Conservation (phyloP, 2,888 invertebrate genomes). For the Netelia virgata region DNA sequence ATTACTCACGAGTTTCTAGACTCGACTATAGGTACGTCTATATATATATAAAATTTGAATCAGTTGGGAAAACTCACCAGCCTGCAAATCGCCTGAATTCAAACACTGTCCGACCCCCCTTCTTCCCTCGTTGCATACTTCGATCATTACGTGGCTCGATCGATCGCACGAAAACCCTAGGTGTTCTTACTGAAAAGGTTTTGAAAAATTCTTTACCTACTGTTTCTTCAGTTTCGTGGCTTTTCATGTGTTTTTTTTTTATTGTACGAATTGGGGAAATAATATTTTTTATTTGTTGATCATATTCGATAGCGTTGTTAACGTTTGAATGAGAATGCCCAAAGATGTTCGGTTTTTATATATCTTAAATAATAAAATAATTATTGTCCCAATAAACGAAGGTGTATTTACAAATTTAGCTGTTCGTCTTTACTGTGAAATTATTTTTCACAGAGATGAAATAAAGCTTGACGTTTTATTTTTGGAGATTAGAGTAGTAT, state of each 20-base stretch:
- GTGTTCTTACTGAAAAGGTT: not conserved
- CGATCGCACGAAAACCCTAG: conserved; percentile 27
- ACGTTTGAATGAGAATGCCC: too few relatives aligned
- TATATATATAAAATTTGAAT: conserved; percentile 41
- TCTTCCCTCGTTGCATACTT: not conserved
- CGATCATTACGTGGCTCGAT: conserved; percentile 18
- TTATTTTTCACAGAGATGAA: too few relatives aligned
- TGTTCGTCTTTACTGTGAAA: too few relatives aligned
- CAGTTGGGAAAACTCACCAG: conserved; percentile 34
- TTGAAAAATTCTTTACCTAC: not conserved
- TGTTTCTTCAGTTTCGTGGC: not conserved
- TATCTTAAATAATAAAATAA: too few relatives aligned
- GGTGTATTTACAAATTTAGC: too few relatives aligned
- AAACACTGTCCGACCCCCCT: conserved; percentile 19
- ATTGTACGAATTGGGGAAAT: not conserved
- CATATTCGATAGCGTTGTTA: too few relatives aligned
- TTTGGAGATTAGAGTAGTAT: too few relatives aligned
- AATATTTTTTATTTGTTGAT: not conserved
- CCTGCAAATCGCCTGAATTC: conserved; percentile 43
- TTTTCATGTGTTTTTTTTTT: not conserved
- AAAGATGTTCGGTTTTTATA: too few relatives aligned
- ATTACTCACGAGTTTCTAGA: conserved; percentile 35
- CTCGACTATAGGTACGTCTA: not conserved
- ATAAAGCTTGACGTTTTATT: too few relatives aligned
- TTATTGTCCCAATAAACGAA: too few relatives aligned